Conservation (phyloP, 2,797 vertebrate genomes). For the Dendrocincla fuliginosa region DNA sequence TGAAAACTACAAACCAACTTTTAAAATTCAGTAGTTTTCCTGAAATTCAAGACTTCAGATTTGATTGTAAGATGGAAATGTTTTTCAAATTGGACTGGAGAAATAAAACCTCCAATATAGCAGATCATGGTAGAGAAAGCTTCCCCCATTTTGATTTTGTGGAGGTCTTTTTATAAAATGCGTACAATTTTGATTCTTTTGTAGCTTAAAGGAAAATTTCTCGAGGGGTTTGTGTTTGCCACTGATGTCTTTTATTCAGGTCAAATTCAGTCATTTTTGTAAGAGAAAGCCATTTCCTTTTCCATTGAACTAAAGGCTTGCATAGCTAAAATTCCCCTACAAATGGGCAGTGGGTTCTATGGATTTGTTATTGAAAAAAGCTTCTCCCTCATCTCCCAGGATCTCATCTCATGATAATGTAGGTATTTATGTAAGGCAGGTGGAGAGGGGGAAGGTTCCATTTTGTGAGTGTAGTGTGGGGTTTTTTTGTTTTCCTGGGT, state of each 20-base stretch:
- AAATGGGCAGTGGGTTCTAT: not conserved
- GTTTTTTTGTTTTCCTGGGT: not conserved
- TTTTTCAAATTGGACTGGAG: not conserved
- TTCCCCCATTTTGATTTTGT: not conserved
- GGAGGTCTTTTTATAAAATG: not conserved
- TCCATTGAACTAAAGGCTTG: not conserved
- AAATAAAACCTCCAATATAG: not conserved
- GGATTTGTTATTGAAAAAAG: not conserved
- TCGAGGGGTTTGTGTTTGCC: not conserved
- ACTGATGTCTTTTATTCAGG: not conserved
- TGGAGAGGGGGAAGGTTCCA: not conserved
- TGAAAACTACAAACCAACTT: not conserved
- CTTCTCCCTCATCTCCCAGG: not conserved
- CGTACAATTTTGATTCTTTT: not conserved
- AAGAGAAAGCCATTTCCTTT: not conserved
- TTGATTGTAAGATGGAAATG: not conserved
- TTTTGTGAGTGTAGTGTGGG: not conserved
- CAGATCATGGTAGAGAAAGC: not conserved
- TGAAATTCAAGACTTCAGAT: not conserved
- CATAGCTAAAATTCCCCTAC: not conserved
- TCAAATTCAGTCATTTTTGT: not conserved
- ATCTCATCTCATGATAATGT: accelerated
- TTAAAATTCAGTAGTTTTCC: not conserved
- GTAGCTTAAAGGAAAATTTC: not conserved
- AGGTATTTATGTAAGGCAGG: not conserved